phyloP scores from a whole-genome alignment of 2,888 invertebrate species.

The Heliconius charithonia region DNA sequence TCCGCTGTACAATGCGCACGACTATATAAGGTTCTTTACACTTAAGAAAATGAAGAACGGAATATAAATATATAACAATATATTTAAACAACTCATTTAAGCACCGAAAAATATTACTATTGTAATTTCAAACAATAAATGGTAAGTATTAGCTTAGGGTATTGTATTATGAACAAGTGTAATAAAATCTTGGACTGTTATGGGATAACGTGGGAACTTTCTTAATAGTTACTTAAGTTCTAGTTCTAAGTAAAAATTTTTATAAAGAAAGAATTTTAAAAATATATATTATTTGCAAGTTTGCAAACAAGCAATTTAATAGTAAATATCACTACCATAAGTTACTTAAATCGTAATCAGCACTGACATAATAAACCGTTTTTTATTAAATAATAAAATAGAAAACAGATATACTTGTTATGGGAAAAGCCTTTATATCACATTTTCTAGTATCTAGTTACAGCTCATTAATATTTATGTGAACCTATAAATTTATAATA shows the following conservation, averaged over 20 bases:
- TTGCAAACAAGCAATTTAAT: not conserved
- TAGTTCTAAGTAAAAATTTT: too few species aligned
- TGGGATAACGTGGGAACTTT: too few species aligned
- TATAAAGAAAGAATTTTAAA: too few species aligned
- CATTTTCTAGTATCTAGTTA: slow-evolving; percentile 16
- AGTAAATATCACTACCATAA: not conserved
- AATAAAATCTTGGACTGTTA: too few species aligned
- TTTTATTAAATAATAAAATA: slow-evolving; percentile 19
- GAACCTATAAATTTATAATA: slow-evolving; percentile 25
- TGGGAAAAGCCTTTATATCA: slow-evolving; percentile 7
- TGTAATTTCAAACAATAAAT: too few species aligned
- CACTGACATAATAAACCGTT: not conserved
- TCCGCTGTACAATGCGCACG: not conserved
- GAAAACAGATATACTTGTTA: slow-evolving; percentile 3
- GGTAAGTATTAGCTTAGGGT: too few species aligned
- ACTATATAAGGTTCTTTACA: not conserved
- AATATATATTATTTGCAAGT: not conserved
- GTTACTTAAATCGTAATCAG: not conserved
- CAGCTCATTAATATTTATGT: slow-evolving; percentile 24
- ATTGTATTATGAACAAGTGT: too few species aligned
- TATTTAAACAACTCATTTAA: not conserved
- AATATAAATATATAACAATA: not conserved
- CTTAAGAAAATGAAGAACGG: not conserved
- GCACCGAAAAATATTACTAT: not conserved
- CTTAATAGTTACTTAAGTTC: too few species aligned